phyloP scores from a whole-genome alignment of 2,797 vertebrate species.

The Mormyrus hasselquistii region DNA sequence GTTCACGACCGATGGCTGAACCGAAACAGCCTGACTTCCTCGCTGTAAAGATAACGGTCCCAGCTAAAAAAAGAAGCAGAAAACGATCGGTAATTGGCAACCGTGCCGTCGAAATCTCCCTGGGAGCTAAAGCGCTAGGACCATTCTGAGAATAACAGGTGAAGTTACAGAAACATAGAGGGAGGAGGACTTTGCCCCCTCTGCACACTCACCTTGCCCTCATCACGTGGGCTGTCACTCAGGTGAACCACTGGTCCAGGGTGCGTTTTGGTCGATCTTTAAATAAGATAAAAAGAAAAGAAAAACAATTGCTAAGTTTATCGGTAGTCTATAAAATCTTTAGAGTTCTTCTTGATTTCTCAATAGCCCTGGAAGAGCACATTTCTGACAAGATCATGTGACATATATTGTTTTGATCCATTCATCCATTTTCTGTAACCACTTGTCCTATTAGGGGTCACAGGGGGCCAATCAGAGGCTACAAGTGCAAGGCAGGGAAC shows the following conservation, averaged over 20 bases:
- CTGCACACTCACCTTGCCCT: slow-evolving; percentile 84
- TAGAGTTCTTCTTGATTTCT: neutral
- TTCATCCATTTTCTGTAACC: neutral
- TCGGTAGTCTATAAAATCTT: neutral
- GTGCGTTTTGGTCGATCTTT: slow-evolving; percentile 93
- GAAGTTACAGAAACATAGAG: neutral
- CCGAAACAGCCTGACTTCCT: neutral
- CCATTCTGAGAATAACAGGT: neutral
- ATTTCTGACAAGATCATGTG: neutral
- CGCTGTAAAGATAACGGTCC: neutral
- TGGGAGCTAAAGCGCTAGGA: neutral
- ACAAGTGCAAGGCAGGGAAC: neutral
- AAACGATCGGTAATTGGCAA: neutral
- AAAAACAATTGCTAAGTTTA: slow-evolving; percentile 17
- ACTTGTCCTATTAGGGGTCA: neutral
- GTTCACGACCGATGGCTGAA: neutral
- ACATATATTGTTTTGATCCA: neutral
- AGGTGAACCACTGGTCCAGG: slow-evolving; percentile 96
- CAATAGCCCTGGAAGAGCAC: neutral
- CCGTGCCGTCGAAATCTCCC: neutral
- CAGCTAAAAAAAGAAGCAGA: neutral
- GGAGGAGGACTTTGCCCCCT: neutral
- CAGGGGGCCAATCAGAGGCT: neutral
- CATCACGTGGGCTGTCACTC: slow-evolving; percentile 95
- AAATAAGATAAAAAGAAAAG: slow-evolving; percentile 42